A percentile compares a stretch with the other conserved stretches of the same genome.
Conservation (phyloP, 2,797 vertebrate genomes). For the Chelmon rostratus region DNA sequence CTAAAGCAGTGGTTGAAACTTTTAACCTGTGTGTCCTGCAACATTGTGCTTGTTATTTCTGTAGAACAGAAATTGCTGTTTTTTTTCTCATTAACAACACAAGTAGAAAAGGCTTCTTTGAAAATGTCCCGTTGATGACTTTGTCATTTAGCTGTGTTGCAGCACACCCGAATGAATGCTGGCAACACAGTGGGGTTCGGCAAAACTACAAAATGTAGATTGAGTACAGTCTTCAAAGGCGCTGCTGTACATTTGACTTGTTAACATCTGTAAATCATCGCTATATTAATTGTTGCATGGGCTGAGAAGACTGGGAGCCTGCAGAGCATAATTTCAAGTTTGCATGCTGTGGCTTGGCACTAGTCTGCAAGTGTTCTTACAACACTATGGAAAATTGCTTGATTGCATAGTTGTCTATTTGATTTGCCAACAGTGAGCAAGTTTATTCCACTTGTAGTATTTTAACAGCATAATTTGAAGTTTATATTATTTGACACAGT, state of each 20-base stretch:
- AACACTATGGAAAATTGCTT: not conserved
- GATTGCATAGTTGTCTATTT: not conserved
- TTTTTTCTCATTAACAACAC: not conserved
- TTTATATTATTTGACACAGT: not conserved
- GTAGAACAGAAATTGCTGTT: not conserved
- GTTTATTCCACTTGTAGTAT: not conserved
- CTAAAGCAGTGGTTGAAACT: not conserved
- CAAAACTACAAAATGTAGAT: not conserved
- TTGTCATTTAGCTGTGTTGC: not conserved
- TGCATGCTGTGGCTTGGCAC: not conserved
- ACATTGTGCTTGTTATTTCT: fast-evolving
- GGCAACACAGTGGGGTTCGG: not conserved
- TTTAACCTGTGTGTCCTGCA: not conserved
- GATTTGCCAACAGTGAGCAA: not conserved
- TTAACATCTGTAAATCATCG: not conserved
- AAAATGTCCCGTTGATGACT: not conserved
- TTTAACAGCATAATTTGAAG: too few relatives aligned
- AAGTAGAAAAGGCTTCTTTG: too few relatives aligned
- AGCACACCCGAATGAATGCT: not conserved
- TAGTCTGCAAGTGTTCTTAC: not conserved
- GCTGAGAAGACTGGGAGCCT: not conserved
- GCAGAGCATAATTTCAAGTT: not conserved
- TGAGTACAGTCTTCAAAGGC: not conserved
- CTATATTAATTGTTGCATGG: not conserved
- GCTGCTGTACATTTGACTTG: not conserved